phyloP scores from a whole-genome alignment of 1,140 invertebrate species.

The Brachionus plicatilis region DNA sequence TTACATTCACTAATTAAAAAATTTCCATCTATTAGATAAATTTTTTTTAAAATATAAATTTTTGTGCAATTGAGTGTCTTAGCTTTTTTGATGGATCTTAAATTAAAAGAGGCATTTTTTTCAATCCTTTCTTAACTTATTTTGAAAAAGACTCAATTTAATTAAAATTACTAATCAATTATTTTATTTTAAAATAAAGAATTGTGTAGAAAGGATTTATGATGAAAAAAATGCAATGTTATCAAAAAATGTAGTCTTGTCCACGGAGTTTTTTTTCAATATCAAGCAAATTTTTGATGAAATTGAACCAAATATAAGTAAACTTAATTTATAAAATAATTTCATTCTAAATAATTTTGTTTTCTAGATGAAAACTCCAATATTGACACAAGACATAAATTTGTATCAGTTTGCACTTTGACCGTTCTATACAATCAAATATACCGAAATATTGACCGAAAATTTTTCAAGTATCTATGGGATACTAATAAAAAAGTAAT shows the following conservation, averaged over 20 bases:
- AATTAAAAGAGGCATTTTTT: no score
- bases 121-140: no score
- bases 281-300: conserved; percentile 62
- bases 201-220: conserved; percentile 64
- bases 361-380: conserved; percentile 54
- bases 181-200: conserved; percentile 45
- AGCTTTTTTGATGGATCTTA: no score
- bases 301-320: conserved; percentile 58
- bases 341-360: conserved; percentile 44
- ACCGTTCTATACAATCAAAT: conserved; percentile 68
- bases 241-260: conserved; percentile 62
- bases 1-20: no score
- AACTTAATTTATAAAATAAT: conserved; percentile 48
- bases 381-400: conserved; percentile 59
- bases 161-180: no score
- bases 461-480: conserved; percentile 66
- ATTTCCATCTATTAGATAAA: no score
- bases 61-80: no score
- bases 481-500: conserved; percentile 70
- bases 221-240: conserved; percentile 60
- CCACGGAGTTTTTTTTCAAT: conserved; percentile 61
- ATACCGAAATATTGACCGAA: conserved; percentile 73
- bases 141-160: no score
- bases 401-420: conserved; percentile 68
- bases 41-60: no score